Percentiles rank a stretch among this genome's conserved stretches.
Conservation (phyloP, 2,888 invertebrate genomes). For the Cyrtodaria siliqua region DNA sequence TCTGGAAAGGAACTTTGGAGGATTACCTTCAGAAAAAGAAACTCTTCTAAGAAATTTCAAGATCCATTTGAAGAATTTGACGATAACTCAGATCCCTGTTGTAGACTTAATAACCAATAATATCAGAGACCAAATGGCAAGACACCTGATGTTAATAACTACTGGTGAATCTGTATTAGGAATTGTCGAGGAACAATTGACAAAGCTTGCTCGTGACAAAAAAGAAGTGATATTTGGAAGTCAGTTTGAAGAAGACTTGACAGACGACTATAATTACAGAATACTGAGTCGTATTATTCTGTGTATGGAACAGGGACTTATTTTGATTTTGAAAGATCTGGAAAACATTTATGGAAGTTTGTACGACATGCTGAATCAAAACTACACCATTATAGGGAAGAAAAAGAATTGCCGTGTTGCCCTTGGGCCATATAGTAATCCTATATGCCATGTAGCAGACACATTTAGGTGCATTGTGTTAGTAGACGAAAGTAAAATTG, state of each 20-base stretch:
- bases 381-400: conserved; percentile 69
- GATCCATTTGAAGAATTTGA: background rate
- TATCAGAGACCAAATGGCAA: conserved; percentile 55
- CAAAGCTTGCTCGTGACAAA: conserved; percentile 42
- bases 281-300: conserved; percentile 72
- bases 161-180: conserved; percentile 68
- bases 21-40: conserved; percentile 51
- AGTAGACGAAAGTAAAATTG: conserved; percentile 64
- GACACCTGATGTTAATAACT: conserved; percentile 71
- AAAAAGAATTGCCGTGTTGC: conserved; percentile 73
- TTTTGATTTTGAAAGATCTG: conserved; percentile 71
- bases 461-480: conserved; percentile 74
- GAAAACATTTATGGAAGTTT: conserved; percentile 73
- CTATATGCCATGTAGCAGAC: conserved; percentile 73
- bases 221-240: conserved; percentile 72
- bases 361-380: conserved; percentile 77
- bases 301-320: conserved; percentile 75
- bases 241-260: conserved; percentile 73
- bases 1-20: conserved; percentile 72
- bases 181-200: conserved; percentile 57
- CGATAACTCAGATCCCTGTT: conserved; percentile 20
- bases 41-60: conserved; percentile 50
- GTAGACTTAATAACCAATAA: conserved; percentile 65
- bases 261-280: conserved; percentile 74
- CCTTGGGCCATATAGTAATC: conserved; percentile 74